Conservation (phyloP, 2,113 vertebrate genomes). For the Dipodomys ordii region DNA sequence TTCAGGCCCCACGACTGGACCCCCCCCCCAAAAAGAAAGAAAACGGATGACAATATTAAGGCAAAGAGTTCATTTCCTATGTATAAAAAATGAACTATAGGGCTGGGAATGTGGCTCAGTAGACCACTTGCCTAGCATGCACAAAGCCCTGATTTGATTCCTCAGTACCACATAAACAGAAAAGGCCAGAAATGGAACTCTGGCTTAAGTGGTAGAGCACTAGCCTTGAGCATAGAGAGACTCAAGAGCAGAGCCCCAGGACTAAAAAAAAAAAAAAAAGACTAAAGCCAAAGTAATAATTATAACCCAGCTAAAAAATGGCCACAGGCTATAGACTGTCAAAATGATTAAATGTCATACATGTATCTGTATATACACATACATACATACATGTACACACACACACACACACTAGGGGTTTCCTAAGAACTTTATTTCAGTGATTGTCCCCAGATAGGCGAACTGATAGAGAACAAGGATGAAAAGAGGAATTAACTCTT, state of each 20-base stretch:
- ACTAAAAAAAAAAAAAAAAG: too few relatives aligned
- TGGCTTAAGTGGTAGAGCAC: too few relatives aligned
- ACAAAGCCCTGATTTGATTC: too few relatives aligned
- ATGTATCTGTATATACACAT: too few relatives aligned
- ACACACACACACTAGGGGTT: neutral
- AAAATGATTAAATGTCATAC: too few relatives aligned
- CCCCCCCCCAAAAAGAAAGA: too few relatives aligned
- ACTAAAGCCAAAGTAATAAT: neutral
- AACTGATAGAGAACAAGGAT: neutral
- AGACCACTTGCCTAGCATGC: too few relatives aligned
- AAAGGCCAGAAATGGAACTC: too few relatives aligned
- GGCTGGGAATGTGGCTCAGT: too few relatives aligned
- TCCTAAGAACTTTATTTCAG: slow-evolving; percentile 1
- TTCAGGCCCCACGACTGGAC: neutral
- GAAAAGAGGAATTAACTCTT: slow-evolving; percentile 23
- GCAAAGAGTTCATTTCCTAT: slow-evolving; percentile 25
- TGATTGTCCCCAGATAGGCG: neutral
- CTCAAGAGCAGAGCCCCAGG: too few relatives aligned
- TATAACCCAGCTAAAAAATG: neutral
- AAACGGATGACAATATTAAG: neutral
- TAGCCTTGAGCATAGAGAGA: too few relatives aligned
- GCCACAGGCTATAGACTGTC: neutral
- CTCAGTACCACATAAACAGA: too few relatives aligned
- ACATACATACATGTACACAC: neutral
- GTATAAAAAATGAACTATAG: slow-evolving; percentile 30